phyloP scores from a whole-genome alignment of 2,888 invertebrate species.

The Apodemia mormo region DNA sequence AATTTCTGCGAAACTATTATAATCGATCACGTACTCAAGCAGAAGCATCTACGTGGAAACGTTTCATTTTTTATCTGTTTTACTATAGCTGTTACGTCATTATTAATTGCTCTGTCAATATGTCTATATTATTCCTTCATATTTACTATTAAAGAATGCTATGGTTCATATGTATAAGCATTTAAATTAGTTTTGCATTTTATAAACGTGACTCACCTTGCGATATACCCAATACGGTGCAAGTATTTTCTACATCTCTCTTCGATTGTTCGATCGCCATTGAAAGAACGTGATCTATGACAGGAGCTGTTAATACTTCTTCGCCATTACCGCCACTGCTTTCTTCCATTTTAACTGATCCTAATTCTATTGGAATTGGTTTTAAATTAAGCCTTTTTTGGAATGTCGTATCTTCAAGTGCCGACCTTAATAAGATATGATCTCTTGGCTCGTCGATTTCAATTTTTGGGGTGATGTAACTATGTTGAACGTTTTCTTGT shows the following conservation, averaged over 20 bases:
- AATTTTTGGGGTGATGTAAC: slow-evolving; percentile 77
- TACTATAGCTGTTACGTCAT: slow-evolving; percentile 61
- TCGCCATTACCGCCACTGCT: slow-evolving; percentile 80
- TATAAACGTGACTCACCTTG: slow-evolving; percentile 85
- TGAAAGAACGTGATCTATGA: slow-evolving; percentile 91
- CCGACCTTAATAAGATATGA: slow-evolving; percentile 90
- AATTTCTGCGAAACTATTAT: slow-evolving; percentile 65
- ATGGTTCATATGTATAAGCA: slow-evolving; percentile 26
- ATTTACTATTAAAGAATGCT: slow-evolving; percentile 1
- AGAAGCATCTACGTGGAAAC: slow-evolving; percentile 59
- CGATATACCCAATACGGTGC: slow-evolving; percentile 92
- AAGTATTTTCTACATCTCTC: slow-evolving; percentile 92
- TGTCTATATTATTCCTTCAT: not conserved
- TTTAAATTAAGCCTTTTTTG: slow-evolving; percentile 91
- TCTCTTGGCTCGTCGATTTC: slow-evolving; percentile 83
- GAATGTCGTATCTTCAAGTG: slow-evolving; percentile 91
- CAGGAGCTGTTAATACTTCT: slow-evolving; percentile 85
- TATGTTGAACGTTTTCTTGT: slow-evolving; percentile 71
- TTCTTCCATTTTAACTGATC: slow-evolving; percentile 85
- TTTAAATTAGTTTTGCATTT: slow-evolving; percentile 20
- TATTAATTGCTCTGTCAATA: slow-evolving; percentile 42
- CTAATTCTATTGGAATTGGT: slow-evolving; percentile 87
- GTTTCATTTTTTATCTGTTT: slow-evolving; percentile 53
- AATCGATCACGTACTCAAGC: slow-evolving; percentile 57
- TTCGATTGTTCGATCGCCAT: slow-evolving; percentile 93